Base-by-base conservation (phyloP, 2,888 invertebrate species). In the Metalampra italica region DNA sequence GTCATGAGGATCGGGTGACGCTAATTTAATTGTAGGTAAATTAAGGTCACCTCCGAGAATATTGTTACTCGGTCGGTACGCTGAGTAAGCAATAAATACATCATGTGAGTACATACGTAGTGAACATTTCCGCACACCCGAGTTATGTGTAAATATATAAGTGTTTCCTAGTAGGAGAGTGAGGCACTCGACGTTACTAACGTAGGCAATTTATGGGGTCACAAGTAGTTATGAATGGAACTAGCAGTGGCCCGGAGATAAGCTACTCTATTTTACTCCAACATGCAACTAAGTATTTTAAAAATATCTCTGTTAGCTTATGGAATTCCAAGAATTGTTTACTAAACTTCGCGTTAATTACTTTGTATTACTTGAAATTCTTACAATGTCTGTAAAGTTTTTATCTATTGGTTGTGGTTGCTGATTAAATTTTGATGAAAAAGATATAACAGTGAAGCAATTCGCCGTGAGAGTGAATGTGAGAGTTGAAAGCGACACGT, bases 11-110 rank as follows among this genome's bases (percentile, higher is more conserved):
- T 77, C 71, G 71, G 71, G 74, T 78, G 78, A 78, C 78, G 70
- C 66, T 78, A 78, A 81, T 81, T 82, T 79, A 78, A 82, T 80
- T 80, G 75, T 75, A 71, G 78, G 69, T 72, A 72, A 75, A 82
- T 82, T 78, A 78, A 69, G 78, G 72, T 66, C 75, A 72, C 72
- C 78, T 77, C 69, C 59, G 73, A 74, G 75, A 71, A 73, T 74
- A 71, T 67, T 66, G 69, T 66, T 66, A 66, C 60, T 54, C 50
- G 45, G 61, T 60, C 64, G 56, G 66, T 67, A 66, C 60, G 55
- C 60, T 56, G 66, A 62, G 64, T 56, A 55, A 71, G 75, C 71
- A 75, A 80, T 81, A 82, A 79, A 82, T 81, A 80, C 66, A 69
- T 75, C 75, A 76, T 71, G 66, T 62, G 59, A 65, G 43, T 43